Conservation (phyloP, 2,888 invertebrate species). For the Ennomos quercinarius region DNA sequence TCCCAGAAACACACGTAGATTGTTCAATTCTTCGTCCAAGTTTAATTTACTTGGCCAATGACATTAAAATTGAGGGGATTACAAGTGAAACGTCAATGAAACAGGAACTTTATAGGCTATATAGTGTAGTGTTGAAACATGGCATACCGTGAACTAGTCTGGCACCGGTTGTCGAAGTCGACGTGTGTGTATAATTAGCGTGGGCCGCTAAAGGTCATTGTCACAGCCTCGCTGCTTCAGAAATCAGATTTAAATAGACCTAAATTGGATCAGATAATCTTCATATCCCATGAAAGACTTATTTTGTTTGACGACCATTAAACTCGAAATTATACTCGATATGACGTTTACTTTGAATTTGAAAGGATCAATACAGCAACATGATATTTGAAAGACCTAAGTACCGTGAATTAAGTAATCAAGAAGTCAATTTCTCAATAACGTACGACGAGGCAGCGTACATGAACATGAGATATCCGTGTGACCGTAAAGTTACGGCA, state of each 20-base stretch:
- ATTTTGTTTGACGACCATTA: no score
- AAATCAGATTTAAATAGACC: constrained; percentile 67
- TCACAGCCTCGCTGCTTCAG: constrained; percentile 70
- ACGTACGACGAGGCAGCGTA: constrained; percentile 13
- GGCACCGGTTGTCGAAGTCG: constrained; percentile 64
- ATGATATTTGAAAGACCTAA: constrained; percentile 15
- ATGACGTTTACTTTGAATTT: not conserved
- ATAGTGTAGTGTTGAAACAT: constrained; percentile 55
- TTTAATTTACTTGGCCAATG: constrained; percentile 4
- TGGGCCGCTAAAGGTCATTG: constrained; percentile 83
- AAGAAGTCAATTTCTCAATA: constrained; percentile 32
- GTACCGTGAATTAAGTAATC: constrained; percentile 20
- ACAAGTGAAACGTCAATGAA: constrained; percentile 41
- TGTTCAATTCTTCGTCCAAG: not conserved
- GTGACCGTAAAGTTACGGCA: constrained; percentile 33
- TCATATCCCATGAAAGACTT: no score
- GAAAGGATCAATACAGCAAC: constrained; percentile 2
- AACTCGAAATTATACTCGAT: not conserved
- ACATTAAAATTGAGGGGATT: constrained; percentile 31
- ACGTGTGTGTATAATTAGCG: constrained; percentile 80
- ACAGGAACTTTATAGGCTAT: constrained; percentile 48
- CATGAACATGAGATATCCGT: constrained; percentile 37
- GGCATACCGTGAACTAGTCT: constrained; percentile 67
- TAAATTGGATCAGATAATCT: constrained; percentile 48
- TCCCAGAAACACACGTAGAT: constrained; percentile 2